A percentile compares a stretch with the other conserved stretches of the same genome.
phyloP scores from a whole-genome alignment of 2,797 vertebrate genomes.

The Phaenicophaeus curvirostris region DNA sequence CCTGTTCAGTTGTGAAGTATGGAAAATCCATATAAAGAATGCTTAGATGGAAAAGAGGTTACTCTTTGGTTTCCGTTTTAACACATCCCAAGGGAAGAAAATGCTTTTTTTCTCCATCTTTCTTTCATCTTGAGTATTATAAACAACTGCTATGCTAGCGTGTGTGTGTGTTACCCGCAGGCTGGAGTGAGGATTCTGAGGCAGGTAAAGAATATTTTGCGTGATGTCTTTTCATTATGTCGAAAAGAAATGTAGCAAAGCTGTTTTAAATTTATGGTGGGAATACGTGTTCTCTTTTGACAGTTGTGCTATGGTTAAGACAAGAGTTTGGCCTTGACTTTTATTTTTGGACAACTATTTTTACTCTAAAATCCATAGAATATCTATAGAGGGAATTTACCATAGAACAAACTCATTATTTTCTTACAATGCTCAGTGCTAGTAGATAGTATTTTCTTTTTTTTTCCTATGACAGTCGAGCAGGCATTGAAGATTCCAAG shows the following conservation, averaged over 20 bases:
- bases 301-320: background rate
- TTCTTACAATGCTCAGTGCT: background rate
- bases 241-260: background rate
- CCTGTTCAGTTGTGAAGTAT: background rate
- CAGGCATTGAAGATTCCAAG: slow-evolving; percentile 95
- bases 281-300: background rate
- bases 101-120: accelerated
- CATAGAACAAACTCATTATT: background rate
- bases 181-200: background rate
- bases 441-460: background rate
- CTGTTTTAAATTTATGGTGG: background rate
- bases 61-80: background rate
- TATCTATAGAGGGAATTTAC: background rate
- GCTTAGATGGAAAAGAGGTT: background rate
- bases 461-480: slow-evolving; percentile 80
- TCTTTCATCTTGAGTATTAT: background rate
- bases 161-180: background rate
- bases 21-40: background rate
- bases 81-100: background rate
- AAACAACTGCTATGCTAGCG: background rate
- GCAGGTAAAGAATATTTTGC: background rate
- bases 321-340: background rate
- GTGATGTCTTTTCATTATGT: background rate
- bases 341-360: background rate
- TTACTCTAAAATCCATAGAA: background rate